Conservation (phyloP, 2,888 invertebrate species). For the Sarcophaga variegata region DNA sequence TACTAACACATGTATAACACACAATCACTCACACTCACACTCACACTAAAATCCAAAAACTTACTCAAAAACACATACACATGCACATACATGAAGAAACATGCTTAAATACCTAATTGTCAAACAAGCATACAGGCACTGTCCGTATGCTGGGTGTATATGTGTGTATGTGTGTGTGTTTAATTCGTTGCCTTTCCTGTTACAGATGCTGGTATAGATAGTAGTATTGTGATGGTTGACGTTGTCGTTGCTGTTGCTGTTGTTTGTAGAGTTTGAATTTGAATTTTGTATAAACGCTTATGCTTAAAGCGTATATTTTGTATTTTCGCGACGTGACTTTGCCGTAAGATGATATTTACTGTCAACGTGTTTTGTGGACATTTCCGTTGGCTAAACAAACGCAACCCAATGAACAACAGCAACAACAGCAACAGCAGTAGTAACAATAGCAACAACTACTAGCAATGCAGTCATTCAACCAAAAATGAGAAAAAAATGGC, state of each 20-base stretch:
- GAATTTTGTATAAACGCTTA: constrained; percentile 51
- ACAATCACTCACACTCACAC: too few relatives aligned
- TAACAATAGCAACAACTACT: neutral
- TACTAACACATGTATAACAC: constrained; percentile 23
- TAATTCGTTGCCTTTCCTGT: constrained; percentile 11
- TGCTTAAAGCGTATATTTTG: constrained; percentile 64
- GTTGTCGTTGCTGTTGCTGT: constrained; percentile 16
- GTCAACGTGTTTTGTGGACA: constrained; percentile 67
- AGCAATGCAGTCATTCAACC: neutral
- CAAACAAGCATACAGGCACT: neutral
- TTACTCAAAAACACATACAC: neutral
- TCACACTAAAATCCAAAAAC: neutral
- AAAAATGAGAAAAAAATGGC: neutral
- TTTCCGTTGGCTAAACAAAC: constrained; percentile 59
- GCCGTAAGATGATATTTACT: constrained; percentile 68
- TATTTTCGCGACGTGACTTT: constrained; percentile 69
- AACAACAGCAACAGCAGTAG: neutral
- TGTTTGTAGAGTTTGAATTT: neutral
- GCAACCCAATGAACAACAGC: constrained; percentile 1
- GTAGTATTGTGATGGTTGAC: neutral
- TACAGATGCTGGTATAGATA: neutral
- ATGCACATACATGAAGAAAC: neutral
- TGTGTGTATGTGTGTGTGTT: constrained; percentile 13
- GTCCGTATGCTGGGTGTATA: neutral
- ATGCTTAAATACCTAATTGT: neutral